Conservation (phyloP, 2,113 vertebrate genomes). For the Sula dactylatra region DNA sequence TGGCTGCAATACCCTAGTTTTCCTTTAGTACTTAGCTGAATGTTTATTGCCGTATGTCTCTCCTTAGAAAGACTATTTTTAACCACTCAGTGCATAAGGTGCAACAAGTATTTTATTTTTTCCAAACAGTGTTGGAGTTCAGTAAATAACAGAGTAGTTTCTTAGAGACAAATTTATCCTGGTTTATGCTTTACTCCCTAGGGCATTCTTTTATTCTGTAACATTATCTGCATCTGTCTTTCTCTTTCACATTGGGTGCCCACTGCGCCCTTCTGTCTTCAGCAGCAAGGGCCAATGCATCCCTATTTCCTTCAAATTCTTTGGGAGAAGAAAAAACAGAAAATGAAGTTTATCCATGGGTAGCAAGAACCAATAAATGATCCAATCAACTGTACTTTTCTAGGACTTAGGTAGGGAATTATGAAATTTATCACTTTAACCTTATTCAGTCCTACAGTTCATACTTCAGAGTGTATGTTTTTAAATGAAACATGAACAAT, state of each 20-base stretch:
- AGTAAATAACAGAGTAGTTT: not conserved
- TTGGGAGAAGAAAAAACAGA: not conserved
- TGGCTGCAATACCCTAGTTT: not conserved
- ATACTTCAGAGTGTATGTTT: not conserved
- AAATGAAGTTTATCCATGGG: not conserved
- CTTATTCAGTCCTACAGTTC: not conserved
- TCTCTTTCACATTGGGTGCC: not conserved
- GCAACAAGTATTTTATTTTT: constrained; percentile 21
- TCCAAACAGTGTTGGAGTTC: not conserved
- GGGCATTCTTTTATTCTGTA: not conserved
- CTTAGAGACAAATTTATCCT: not conserved
- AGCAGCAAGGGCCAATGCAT: not conserved
- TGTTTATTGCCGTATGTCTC: not conserved
- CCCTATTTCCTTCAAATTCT: not conserved
- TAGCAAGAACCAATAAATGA: not conserved
- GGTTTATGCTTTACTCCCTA: not conserved
- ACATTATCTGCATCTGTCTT: not conserved
- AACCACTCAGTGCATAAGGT: not conserved
- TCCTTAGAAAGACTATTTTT: not conserved
- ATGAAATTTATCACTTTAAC: not conserved
- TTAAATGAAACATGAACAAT: not conserved
- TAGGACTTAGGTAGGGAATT: not conserved
- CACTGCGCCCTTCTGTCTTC: not conserved
- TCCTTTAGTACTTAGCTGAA: not conserved
- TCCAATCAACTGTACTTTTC: not conserved